Conservation (phyloP, 2,797 vertebrate genomes). For the Tenualosa thibaudeaui region DNA sequence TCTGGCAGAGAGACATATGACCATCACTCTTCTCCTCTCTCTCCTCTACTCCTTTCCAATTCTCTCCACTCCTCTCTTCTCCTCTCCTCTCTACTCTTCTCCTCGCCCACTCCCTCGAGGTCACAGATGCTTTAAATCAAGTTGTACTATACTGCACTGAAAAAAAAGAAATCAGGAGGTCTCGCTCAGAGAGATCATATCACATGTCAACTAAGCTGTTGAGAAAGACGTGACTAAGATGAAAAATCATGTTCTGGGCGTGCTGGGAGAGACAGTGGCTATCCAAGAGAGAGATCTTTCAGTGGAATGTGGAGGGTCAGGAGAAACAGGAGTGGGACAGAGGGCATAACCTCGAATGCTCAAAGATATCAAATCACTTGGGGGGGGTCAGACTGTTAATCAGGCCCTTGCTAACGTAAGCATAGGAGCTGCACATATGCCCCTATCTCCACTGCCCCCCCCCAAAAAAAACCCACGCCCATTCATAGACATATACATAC, state of each 20-base stretch:
- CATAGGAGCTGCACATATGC: neutral
- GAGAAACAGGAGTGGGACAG: conserved; percentile 65
- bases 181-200: conserved; percentile 1
- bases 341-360: conserved; percentile 72
- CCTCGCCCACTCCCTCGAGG: conserved; percentile 13
- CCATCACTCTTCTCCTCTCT: conserved; percentile 13
- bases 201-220: neutral
- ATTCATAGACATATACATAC: neutral
- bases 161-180: conserved; percentile 2
- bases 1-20: conserved; percentile 37
- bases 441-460: neutral
- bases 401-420: conserved; percentile 38
- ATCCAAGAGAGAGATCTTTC: neutral
- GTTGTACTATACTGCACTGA: neutral
- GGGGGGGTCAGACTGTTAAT: conserved; percentile 57
- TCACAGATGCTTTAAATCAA: conserved; percentile 37
- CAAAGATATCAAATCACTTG: conserved; percentile 68
- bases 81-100: neutral
- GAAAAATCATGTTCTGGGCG: neutral
- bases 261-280: neutral
- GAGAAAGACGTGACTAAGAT: neutral
- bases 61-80: neutral
- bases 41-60: conserved; percentile 11
- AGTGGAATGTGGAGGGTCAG: conserved; percentile 65
- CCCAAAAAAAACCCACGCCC: neutral